A percentile compares a stretch with the other conserved stretches of the same genome.
Evolutionary conservation across 2,113 vertebrate genomes (phyloP).

Genomic region (Hippocampus abdominalis): DNA sequence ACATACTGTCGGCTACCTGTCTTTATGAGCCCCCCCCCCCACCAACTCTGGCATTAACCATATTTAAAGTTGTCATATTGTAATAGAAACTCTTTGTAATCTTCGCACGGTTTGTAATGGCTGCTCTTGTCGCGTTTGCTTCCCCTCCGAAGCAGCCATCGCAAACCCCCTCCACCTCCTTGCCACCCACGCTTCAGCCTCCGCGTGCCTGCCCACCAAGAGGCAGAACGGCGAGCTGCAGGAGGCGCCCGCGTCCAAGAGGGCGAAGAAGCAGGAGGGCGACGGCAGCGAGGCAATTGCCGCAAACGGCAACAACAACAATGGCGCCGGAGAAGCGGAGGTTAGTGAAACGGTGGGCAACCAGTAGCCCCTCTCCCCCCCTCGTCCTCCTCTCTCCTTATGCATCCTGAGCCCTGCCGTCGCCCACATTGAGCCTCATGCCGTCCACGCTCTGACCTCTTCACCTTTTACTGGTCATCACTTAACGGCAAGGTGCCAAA

Average conservation of each 20-base stretch:
- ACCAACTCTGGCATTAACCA: no score
- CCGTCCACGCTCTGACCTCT: slow-evolving; percentile 34
- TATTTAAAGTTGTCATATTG: background rate
- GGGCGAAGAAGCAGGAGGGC: slow-evolving; percentile 77
- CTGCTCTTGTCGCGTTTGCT: no score
- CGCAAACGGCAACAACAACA: slow-evolving; percentile 51
- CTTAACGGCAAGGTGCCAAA: slow-evolving; percentile 69
- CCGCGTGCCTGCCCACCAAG: slow-evolving; percentile 93
- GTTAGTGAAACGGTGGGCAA: slow-evolving; percentile 76
- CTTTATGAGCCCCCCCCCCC: no score
- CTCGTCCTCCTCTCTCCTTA: slow-evolving; percentile 5
- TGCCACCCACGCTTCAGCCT: slow-evolving; percentile 90
- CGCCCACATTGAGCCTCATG: slow-evolving; percentile 46
- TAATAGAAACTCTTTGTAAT: no score
- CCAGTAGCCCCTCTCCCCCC: slow-evolving; percentile 70
- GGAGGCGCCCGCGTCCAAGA: slow-evolving; percentile 82
- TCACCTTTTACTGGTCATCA: slow-evolving; percentile 38
- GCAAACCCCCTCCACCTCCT: slow-evolving; percentile 91
- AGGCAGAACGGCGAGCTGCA: slow-evolving; percentile 84
- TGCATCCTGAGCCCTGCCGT: slow-evolving; percentile 36
- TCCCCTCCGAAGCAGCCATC: slow-evolving; percentile 64
- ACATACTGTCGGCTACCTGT: no score
- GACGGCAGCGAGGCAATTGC: slow-evolving; percentile 72
- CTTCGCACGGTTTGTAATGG: no score
- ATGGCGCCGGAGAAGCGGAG: slow-evolving; percentile 57